Evolutionary conservation across 2,113 vertebrate species (phyloP), one percentile per base, ranked within the genome.

Genomic region (Fulica atra): DNA sequence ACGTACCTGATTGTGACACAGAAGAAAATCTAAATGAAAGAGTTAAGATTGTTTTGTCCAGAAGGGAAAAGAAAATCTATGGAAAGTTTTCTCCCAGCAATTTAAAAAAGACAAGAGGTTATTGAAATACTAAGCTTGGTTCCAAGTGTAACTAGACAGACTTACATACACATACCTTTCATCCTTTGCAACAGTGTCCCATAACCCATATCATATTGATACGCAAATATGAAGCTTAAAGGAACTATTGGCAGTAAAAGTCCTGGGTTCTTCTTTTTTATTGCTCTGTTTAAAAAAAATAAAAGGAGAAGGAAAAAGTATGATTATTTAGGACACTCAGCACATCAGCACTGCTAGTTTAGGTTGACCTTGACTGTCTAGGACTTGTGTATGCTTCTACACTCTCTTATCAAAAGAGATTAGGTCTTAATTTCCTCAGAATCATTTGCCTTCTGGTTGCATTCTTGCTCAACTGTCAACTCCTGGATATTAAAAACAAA

Each of bases 171-270:
- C 88, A 93, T 95, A 99, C 99, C 97, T 98, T 98, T 99, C 86
- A 99, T 98, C 40, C 99, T 99, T 86, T 98, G 94, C 76, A 98
- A 66, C 35, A 99, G 79, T 4, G 98, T 98, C 56, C 99, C 99
- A 60, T 99, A 99, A 42, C 98, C 99, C 92, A 97, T 95, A 96
- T 99, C 99, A 96, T 98, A 96, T 35, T 99, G 98, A 97, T 99
- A 99, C 64, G 88, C 93, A 63, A 99, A 31, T 65, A 99, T 29
- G 84, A 99, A 99, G 88, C 98, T 36, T 78, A 99, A 98, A 14
- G 99, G 99, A 82, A 99, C 6, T 4, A 99, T 44, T 38, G 99
- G 99, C 56, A 96, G 14, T 53, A 99, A 86, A 44, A 99, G 17
- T 54, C 9, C 83, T 6, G 98, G 98, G 6, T 96, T 98, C 97